Conservation (phyloP, 2,113 vertebrate genomes). For the Pseudorhombus dupliciocellatus region DNA sequence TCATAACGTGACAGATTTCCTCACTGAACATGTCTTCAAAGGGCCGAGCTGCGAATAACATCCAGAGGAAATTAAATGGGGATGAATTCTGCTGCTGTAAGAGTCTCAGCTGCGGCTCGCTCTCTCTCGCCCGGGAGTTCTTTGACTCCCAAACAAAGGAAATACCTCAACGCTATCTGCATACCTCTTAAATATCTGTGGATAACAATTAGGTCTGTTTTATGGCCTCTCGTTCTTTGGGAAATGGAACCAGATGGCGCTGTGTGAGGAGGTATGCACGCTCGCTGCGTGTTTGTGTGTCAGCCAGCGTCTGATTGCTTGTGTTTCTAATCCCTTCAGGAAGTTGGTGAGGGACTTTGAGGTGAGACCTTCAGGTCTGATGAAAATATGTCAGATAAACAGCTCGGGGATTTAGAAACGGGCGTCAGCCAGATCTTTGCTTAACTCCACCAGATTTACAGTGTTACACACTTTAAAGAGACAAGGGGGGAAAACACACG, state of each 20-base stretch:
- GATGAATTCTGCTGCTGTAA: constrained; percentile 18
- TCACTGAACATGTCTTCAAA: constrained; percentile 14
- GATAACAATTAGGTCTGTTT: constrained; percentile 28
- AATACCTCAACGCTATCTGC: constrained; percentile 22
- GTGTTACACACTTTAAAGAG: background rate
- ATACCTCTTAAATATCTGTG: constrained; percentile 31
- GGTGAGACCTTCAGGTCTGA: constrained; percentile 27
- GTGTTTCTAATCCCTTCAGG: constrained; percentile 32
- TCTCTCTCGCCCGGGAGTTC: background rate
- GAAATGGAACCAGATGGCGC: constrained; percentile 56
- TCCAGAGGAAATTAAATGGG: constrained; percentile 43
- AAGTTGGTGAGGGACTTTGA: constrained; percentile 10
- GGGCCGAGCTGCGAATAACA: constrained; percentile 18
- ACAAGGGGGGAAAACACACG: background rate
- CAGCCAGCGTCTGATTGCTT: constrained; percentile 19
- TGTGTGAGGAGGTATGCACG: constrained; percentile 9
- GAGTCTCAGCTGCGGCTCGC: background rate
- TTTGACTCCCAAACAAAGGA: constrained; percentile 30
- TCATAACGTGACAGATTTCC: constrained; percentile 26
- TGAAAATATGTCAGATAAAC: constrained; percentile 43
- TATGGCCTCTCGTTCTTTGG: constrained; percentile 24
- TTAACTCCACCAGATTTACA: constrained; percentile 7
- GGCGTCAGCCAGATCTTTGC: background rate
- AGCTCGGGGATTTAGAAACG: constrained; percentile 9
- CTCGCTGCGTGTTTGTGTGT: constrained; percentile 12